These are phyloP conservation scores for Pitangus sulphuratus DNA, from an alignment of 2,797 vertebrate species.

Conservation along the genomic window DNA sequence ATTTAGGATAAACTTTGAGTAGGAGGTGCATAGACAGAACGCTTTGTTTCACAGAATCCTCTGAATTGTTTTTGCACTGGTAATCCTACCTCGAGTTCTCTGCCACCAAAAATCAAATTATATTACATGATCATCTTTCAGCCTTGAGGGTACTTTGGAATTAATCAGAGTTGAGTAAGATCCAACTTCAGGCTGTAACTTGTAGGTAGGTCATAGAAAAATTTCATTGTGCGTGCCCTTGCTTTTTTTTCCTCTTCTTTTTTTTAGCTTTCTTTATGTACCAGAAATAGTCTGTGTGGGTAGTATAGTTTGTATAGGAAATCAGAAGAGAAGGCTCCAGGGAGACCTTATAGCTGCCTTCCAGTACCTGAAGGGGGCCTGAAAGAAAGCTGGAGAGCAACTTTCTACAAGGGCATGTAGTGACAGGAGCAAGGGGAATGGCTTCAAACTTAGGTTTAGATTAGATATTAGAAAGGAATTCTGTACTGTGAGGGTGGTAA, in stretches of 20 bases:
- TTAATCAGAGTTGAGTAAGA: not conserved
- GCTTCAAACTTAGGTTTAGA: not conserved
- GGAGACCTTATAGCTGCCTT: not conserved
- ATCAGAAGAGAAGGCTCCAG: not conserved
- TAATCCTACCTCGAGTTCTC: not conserved
- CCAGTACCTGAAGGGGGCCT: not conserved
- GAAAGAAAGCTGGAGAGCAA: not conserved
- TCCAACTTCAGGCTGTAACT: not conserved
- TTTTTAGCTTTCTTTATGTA: not conserved
- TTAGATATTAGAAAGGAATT: not conserved
- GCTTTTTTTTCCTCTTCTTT: not conserved
- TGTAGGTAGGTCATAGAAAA: not conserved
- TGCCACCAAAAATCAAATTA: slow-evolving; percentile 2
- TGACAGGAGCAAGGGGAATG: not conserved
- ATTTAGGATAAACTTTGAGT: not conserved
- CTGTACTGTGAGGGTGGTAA: no score
- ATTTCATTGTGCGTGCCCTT: not conserved
- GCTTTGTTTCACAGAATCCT: not conserved
- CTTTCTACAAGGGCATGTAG: not conserved
- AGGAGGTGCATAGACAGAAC: not conserved
- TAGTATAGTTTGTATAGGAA: not conserved
- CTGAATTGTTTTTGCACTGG: not conserved
- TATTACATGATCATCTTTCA: not conserved
- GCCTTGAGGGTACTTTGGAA: not conserved
- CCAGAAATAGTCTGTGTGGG: not conserved